These are phyloP conservation scores for Apodemia arnacis DNA, from an alignment of 2,888 invertebrate genomes.

Conservation along the genomic window DNA sequence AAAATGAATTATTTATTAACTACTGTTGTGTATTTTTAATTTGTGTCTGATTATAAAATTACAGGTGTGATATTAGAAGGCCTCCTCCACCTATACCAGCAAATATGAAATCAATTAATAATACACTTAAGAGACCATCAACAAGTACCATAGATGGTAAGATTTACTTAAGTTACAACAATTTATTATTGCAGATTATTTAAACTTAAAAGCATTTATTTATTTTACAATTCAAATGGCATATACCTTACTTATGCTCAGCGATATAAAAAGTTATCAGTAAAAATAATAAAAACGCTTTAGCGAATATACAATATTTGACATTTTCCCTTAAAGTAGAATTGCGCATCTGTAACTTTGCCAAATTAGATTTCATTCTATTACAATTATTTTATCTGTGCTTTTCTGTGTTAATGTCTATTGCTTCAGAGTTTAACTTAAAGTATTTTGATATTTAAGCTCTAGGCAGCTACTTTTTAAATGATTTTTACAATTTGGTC, in stretches of 20 bases:
- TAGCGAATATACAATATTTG: constrained; percentile 75
- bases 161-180: constrained; percentile 13
- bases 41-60: constrained; percentile 13
- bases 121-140: constrained; percentile 84
- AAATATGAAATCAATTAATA: constrained; percentile 75
- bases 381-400: constrained; percentile 14
- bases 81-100: constrained; percentile 89
- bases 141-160: constrained; percentile 86
- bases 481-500: too few relatives aligned
- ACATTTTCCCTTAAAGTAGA: constrained; percentile 21
- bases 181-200: constrained; percentile 26
- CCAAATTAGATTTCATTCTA: constrained; percentile 20
- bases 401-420: constrained; percentile 16
- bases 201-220: constrained; percentile 1
- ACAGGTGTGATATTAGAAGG: constrained; percentile 89
- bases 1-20: neutral
- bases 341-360: constrained; percentile 25
- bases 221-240: constrained; percentile 39
- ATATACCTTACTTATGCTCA: constrained; percentile 61
- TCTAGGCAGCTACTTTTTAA: neutral
- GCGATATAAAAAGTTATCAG: constrained; percentile 64
- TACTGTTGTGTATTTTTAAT: neutral
- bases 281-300: constrained; percentile 60
- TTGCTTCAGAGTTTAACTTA: neutral
- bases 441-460: neutral